Percentiles rank a stretch among this genome's conserved stretches.
phyloP scores from a whole-genome alignment of 2,797 vertebrate genomes.

The Neomorphus geoffroyi region DNA sequence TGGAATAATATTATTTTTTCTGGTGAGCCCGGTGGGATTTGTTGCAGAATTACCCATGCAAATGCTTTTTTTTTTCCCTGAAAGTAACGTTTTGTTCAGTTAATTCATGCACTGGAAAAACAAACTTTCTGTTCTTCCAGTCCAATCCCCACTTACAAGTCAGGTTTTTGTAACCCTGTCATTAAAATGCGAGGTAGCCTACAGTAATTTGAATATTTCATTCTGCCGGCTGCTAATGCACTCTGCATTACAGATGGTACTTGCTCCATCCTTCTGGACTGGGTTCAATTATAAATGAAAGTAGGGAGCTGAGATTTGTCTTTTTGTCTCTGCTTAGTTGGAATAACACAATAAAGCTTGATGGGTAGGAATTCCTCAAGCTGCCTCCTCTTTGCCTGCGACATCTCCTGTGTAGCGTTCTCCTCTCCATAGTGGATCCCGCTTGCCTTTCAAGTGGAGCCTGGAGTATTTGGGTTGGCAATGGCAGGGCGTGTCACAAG shows the following conservation, averaged over 20 bases:
- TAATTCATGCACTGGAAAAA: slow-evolving; percentile 53
- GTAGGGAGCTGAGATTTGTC: slow-evolving; percentile 82
- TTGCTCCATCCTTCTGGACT: slow-evolving; percentile 79
- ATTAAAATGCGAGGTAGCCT: slow-evolving; percentile 78
- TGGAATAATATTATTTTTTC: slow-evolving; percentile 18
- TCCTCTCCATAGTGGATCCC: not conserved
- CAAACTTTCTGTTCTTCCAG: slow-evolving; percentile 68
- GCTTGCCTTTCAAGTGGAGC: not conserved
- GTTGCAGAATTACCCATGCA: slow-evolving; percentile 12
- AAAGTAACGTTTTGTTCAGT: slow-evolving; percentile 63
- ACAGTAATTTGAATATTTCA: slow-evolving; percentile 83
- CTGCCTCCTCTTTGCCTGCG: slow-evolving; percentile 54
- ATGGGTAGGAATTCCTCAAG: slow-evolving; percentile 75
- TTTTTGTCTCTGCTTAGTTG: slow-evolving; percentile 85
- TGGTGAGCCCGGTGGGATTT: not conserved
- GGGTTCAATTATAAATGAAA: slow-evolving; percentile 84
- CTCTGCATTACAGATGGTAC: slow-evolving; percentile 78
- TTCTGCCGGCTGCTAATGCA: slow-evolving; percentile 78
- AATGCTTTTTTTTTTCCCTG: not conserved
- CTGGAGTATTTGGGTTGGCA: not conserved
- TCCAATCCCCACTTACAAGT: slow-evolving; percentile 64
- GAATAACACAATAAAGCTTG: slow-evolving; percentile 80
- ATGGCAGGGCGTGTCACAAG: not conserved
- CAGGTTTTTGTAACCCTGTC: slow-evolving; percentile 74
- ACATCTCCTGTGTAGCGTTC: not conserved